Percentiles rank a stretch among this genome's conserved stretches.
Evolutionary conservation across 1,140 invertebrate species (phyloP).

Genomic region (Nasonia vitripennis): DNA sequence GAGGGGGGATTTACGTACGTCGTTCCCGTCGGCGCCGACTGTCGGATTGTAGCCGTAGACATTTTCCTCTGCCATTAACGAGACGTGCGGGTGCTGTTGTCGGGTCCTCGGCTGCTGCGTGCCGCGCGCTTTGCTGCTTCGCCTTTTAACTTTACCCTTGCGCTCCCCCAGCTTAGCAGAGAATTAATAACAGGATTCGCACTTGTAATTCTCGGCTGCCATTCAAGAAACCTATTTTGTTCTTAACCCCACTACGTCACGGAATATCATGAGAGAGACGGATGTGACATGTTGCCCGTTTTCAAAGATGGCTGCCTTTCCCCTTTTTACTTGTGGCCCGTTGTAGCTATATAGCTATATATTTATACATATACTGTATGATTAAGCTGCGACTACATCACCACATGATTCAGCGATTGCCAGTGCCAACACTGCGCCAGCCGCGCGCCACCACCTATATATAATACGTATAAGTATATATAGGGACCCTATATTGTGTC

Average conservation of each 20-base stretch:
- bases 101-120: conserved; percentile 30
- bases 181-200: conserved; percentile 42
- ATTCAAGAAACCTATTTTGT: conserved; percentile 71
- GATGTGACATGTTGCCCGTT: conserved; percentile 65
- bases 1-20: conserved; percentile 70
- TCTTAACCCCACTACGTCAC: conserved; percentile 66
- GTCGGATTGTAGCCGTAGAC: conserved; percentile 73
- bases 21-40: conserved; percentile 69
- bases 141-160: conserved; percentile 21
- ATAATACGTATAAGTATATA: no score
- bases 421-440: conserved; percentile 9
- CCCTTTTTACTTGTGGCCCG: conserved; percentile 56
- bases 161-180: conserved; percentile 33
- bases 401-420: conserved; percentile 51
- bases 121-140: conserved; percentile 43
- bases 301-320: conserved; percentile 67
- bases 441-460: no score
- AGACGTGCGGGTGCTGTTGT: conserved; percentile 55
- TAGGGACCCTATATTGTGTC: no score
- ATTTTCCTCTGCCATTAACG: conserved; percentile 75
- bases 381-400: background rate
- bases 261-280: conserved; percentile 64
- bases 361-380: background rate
- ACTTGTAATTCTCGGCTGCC: conserved; percentile 65
- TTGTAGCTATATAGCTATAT: background rate